Conservation (phyloP, 2,113 vertebrate genomes). For the Fregata magnificens region DNA sequence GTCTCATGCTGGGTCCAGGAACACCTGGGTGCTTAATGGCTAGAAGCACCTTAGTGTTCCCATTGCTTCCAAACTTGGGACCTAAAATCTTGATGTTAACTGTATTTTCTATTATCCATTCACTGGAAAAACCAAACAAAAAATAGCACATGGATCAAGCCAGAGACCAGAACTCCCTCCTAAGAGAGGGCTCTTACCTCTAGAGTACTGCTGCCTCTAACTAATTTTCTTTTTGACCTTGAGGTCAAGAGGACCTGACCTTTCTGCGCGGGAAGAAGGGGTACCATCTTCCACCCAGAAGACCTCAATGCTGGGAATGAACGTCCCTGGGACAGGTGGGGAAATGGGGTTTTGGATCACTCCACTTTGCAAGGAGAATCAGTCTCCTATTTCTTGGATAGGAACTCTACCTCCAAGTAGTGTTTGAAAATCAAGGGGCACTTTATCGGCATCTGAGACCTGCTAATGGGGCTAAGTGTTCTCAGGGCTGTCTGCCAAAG, state of each 20-base stretch:
- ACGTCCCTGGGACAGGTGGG: rapidly evolving
- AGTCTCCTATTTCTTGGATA: not conserved
- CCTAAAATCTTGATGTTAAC: not conserved
- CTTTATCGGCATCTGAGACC: not conserved
- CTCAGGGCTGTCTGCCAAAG: not conserved
- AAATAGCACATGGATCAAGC: not conserved
- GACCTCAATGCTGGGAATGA: not conserved
- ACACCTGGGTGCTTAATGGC: not conserved
- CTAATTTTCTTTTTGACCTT: not conserved
- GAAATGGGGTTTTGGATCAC: not conserved
- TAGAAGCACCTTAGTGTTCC: not conserved
- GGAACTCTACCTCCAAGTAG: not conserved
- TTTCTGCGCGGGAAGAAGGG: not conserved
- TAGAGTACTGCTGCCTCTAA: not conserved
- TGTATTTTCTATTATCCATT: not conserved
- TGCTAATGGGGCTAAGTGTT: not conserved
- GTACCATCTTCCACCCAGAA: not conserved
- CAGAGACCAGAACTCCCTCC: not conserved
- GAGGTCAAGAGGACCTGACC: not conserved
- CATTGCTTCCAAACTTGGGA: not conserved
- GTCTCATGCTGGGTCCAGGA: not conserved
- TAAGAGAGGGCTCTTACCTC: not conserved
- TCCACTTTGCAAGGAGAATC: not conserved
- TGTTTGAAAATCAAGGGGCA: not conserved
- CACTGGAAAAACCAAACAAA: not conserved